Evolutionary conservation across 2,888 invertebrate species (phyloP), one percentile per base, ranked within the genome.

Genomic region (Latrodectus hesperus): DNA sequence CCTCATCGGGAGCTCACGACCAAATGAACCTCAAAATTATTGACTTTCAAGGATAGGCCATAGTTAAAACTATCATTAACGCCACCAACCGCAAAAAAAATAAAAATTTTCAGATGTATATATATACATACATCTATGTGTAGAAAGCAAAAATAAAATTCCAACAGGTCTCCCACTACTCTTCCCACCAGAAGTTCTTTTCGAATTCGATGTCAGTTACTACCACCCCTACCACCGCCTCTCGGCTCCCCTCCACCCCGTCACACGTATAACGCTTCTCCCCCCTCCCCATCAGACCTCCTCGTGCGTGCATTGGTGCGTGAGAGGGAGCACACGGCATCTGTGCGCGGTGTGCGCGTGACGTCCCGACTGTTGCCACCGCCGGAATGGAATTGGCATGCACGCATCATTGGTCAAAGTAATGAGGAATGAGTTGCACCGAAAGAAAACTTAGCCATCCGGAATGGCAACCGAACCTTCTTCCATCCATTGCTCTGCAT

Each of bases 371-470:
- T 81, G 86, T 81, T 86, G 81, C 84, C 84, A 75, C 83, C 72
- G 80, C 55, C 74, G 68, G 81, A 86, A 86, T 76, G 86, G 86
- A 86, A 86, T 86, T 86, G 86, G 80, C 86, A 86, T 86, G 71
- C 86, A 81, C 86, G 86, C 86, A 86, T 86, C 86, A 86, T 86
- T 86, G 86, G 86, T 86, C 86, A 86, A 86, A 86, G 86, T 86
- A 86, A 86, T 86, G 86, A 86, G 86, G 86, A 85, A 86, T 72
- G 81, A 86, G 84, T 72, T 65, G 67, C 71, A 64, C 75, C 80
- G 80, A 86, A 83, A 86, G 86, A 86, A 86, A 86, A 86, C 81
- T 86, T 86, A 86, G 86, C 86, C 86, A 86, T 75, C 86, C 81
- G 86, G 86, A 86, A 86, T 86, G 81, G 86, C 86, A 86, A 86